Evolutionary conservation across 2,888 invertebrate genomes (phyloP).

Genomic region (Cheilosia soror): DNA sequence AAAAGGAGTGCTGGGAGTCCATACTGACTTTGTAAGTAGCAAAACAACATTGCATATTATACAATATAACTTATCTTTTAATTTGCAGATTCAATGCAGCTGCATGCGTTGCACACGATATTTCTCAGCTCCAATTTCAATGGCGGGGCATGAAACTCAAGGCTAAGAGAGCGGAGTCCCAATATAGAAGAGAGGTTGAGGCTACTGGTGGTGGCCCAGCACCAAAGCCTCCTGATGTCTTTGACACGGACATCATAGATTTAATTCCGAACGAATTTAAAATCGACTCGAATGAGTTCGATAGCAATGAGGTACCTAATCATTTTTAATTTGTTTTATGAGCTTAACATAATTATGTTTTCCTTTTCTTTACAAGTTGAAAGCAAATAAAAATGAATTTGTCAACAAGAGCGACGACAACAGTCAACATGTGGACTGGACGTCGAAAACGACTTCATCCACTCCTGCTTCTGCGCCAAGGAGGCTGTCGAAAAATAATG

Average conservation of each 20-base stretch:
- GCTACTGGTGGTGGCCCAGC: conserved; percentile 1
- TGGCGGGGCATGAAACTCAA: neutral
- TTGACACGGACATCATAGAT: neutral
- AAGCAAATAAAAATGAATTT: neutral
- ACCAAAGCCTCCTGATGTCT: neutral
- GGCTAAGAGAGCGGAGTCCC: neutral
- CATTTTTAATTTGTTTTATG: neutral
- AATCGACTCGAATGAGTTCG: neutral
- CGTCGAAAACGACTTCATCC: too few relatives aligned
- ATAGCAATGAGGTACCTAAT: neutral
- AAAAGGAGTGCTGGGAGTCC: too few relatives aligned
- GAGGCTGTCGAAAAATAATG: too few relatives aligned
- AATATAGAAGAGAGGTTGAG: neutral
- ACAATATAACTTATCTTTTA: neutral
- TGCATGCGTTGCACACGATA: neutral
- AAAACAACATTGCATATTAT: neutral
- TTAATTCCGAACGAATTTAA: neutral
- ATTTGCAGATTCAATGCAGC: neutral
- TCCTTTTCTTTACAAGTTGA: neutral
- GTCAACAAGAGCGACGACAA: too few relatives aligned
- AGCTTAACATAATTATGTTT: neutral
- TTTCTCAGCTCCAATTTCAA: neutral
- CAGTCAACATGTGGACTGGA: too few relatives aligned
- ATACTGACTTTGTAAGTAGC: neutral
- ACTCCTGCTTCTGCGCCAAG: too few relatives aligned